phyloP scores from a whole-genome alignment of 1,140 invertebrate species.

The Nephila pilipes region DNA sequence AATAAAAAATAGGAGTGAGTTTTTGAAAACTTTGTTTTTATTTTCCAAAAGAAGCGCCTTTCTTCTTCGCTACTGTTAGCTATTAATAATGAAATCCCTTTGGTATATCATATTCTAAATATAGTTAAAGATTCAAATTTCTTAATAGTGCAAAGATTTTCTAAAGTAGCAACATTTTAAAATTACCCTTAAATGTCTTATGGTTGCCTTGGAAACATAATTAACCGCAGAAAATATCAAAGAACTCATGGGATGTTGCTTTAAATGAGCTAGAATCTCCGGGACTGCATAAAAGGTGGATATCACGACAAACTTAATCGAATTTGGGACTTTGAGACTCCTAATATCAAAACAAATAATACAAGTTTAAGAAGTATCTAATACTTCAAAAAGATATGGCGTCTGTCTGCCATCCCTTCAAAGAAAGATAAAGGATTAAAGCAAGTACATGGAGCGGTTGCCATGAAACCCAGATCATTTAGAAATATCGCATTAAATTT shows the following conservation, averaged over 20 bases:
- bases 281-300: background rate
- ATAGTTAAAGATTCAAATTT: no score
- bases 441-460: background rate
- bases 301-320: background rate
- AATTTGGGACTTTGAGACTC: background rate
- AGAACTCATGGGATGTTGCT: background rate
- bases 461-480: background rate
- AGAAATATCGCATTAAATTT: background rate
- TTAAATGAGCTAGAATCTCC: background rate
- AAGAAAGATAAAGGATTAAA: background rate
- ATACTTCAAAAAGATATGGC: background rate
- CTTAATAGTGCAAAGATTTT: no score
- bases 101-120: no score
- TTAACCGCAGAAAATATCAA: background rate
- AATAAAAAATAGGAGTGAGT: no score
- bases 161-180: background rate
- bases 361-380: background rate
- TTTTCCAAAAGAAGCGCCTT: no score
- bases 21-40: no score
- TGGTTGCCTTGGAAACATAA: background rate
- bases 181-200: background rate
- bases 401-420: background rate
- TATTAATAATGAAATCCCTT: no score
- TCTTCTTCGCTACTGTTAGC: no score
- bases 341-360: background rate